phyloP scores from a whole-genome alignment of 2,113 vertebrate species.

The Caloenas nicobarica region DNA sequence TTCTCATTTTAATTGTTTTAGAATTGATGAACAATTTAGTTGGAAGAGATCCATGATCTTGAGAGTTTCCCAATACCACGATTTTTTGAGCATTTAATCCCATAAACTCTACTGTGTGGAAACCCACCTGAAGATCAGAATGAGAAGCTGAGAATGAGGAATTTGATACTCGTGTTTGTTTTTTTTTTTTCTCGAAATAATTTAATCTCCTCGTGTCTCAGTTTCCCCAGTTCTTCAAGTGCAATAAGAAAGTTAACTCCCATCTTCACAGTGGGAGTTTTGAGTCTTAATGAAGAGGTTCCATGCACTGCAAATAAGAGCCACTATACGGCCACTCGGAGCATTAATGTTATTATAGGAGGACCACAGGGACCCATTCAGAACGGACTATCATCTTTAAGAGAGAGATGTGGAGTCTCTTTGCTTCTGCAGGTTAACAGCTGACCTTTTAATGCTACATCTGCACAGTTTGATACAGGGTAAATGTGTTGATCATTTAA shows the following conservation, averaged over 20 bases:
- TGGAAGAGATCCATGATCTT: background rate
- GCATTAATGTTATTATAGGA: constrained; percentile 23
- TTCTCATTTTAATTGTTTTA: background rate
- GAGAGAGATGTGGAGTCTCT: constrained; percentile 37
- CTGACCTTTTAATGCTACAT: constrained; percentile 46
- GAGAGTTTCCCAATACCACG: background rate
- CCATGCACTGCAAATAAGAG: background rate
- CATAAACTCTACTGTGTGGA: background rate
- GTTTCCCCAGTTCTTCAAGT: background rate
- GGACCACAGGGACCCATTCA: constrained; percentile 4
- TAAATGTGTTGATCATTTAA: constrained; percentile 37
- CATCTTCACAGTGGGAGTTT: background rate
- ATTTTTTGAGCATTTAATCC: background rate
- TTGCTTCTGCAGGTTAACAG: constrained; percentile 16
- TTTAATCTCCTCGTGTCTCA: background rate
- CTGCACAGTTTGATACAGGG: background rate
- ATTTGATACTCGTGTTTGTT: background rate
- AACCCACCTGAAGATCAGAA: background rate
- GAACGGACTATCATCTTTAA: constrained; percentile 35
- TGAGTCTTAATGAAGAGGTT: constrained; percentile 37
- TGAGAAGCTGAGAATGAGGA: background rate
- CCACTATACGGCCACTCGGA: background rate
- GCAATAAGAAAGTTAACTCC: background rate
- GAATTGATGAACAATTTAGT: background rate
- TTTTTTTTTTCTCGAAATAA: background rate